Percentiles rank a stretch among this genome's conserved stretches.
phyloP scores from a whole-genome alignment of 2,113 vertebrate species.

The Clarias magur region DNA sequence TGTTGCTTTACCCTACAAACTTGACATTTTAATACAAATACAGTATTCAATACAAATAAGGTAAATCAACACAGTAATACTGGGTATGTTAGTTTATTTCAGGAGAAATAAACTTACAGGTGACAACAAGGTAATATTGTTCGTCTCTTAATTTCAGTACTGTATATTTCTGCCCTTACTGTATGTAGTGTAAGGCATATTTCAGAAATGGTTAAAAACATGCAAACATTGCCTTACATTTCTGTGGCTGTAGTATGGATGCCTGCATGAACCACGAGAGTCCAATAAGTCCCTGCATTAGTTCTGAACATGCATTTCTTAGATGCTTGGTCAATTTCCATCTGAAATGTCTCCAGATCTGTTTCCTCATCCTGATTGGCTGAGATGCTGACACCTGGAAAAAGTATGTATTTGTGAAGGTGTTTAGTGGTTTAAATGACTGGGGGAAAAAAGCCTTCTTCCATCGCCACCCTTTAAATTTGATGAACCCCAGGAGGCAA shows the following conservation, averaged over 20 bases:
- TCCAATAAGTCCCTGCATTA: conserved; percentile 90
- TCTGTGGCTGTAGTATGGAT: conserved; percentile 90
- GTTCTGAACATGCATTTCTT: conserved; percentile 90
- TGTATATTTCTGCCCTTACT: too few species aligned
- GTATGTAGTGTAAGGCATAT: neutral
- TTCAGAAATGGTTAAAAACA: neutral
- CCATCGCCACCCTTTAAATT: neutral
- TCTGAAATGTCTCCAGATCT: conserved; percentile 93
- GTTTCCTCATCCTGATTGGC: conserved; percentile 95
- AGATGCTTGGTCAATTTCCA: conserved; percentile 88
- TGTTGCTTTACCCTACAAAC: neutral
- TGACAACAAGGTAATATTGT: too few species aligned
- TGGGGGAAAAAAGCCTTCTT: neutral
- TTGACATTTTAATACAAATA: neutral
- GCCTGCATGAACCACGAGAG: conserved; percentile 87
- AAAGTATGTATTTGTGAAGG: neutral
- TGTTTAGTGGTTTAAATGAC: conserved; percentile 14
- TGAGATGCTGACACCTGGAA: conserved; percentile 87
- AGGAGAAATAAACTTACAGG: too few species aligned
- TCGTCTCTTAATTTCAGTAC: too few species aligned
- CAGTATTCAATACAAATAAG: too few species aligned
- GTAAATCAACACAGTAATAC: too few species aligned
- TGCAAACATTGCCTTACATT: conserved; percentile 74
- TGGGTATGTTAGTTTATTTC: too few species aligned
- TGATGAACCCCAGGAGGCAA: neutral